Evolutionary conservation across 2,888 invertebrate species (phyloP).

Genomic region (Ormyrus pomaceus): DNA sequence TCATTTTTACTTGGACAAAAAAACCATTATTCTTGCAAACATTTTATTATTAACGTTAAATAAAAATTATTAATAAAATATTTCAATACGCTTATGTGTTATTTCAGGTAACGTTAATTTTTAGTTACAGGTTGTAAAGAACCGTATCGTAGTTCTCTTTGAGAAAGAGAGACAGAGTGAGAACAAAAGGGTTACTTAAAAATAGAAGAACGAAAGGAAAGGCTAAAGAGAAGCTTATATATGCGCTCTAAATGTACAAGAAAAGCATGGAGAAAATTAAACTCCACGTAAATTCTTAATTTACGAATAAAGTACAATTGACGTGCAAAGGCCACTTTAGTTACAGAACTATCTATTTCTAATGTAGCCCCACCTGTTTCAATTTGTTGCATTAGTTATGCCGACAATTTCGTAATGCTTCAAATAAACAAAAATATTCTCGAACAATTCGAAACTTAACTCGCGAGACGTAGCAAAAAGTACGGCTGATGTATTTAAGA

Average conservation of each 20-base stretch:
- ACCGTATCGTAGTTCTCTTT: too few species aligned
- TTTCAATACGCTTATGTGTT: too few species aligned
- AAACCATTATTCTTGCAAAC: too few species aligned
- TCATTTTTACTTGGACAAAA: too few species aligned
- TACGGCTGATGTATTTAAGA: slow-evolving; percentile 39
- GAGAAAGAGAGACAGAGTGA: neutral
- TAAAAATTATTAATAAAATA: too few species aligned
- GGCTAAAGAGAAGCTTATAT: slow-evolving; percentile 25
- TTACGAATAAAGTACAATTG: slow-evolving; percentile 18
- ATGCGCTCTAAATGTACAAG: neutral
- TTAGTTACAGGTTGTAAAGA: too few species aligned
- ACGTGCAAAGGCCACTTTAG: slow-evolving; percentile 30
- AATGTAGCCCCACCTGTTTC: slow-evolving; percentile 24
- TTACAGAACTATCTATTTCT: slow-evolving; percentile 26
- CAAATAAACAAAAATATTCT: neutral
- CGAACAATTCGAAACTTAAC: slow-evolving; percentile 21
- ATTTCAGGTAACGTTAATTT: too few species aligned
- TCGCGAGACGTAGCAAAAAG: slow-evolving; percentile 10
- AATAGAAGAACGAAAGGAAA: slow-evolving; percentile 21
- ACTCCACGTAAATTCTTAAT: slow-evolving; percentile 30
- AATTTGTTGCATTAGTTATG: too few species aligned
- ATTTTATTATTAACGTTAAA: too few species aligned
- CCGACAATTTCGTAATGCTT: too few species aligned
- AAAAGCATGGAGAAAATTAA: slow-evolving; percentile 47
- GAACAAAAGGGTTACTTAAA: slow-evolving; percentile 22